Evolutionary conservation across 2,888 invertebrate genomes (phyloP), one percentile per base, ranked within the genome.

Genomic region (Digitonthophagus gazella): DNA sequence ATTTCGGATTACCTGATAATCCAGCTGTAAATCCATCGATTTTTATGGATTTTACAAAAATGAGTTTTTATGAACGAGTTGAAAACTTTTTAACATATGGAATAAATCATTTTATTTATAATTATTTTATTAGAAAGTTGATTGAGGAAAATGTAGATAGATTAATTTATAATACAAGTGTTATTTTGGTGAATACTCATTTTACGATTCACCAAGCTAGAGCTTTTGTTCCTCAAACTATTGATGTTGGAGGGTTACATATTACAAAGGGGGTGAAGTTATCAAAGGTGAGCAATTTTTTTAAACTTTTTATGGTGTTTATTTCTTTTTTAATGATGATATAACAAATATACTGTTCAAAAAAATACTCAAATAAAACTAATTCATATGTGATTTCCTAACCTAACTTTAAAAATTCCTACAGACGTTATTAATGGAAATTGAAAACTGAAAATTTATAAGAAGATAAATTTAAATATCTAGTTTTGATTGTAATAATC

Each of bases 191-290:
- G 14, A 87, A 87, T 72, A 83, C 83, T 1, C 84, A 85, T 74
- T 77, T 82, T 71, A 80, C 79, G 18, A 74, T 85, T 57, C 85
- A 84, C 69, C 80, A 82, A 8, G 82, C 84, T 6, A 78, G 81
- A 71, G 83, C 84, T 0, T 71, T 82, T 15, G 83, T 84, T 18
- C 86, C 86, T 0, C 81, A 80, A 15, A 76, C 85, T 11, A 80
- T 86, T 1, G 86, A 87, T 79, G 82, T 87, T 3, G 86, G 85
- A 22, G 87, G 87, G 18, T 79, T 86, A 67, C 86, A 87, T 78
- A 78, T 87, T 15, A n/a, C n/a, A n/a, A n/a, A n/a, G n/a, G n/a
- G n/a, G n/a, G n/a, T n/a, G n/a, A n/a, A n/a, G n/a, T n/a, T n/a
- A n/a, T n/a, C n/a, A n/a, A n/a, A n/a, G n/a, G n/a, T n/a, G n/a